Evolutionary conservation across 92 coral and sea anemone species (phyloP).

Genomic region (Porites rus): DNA sequence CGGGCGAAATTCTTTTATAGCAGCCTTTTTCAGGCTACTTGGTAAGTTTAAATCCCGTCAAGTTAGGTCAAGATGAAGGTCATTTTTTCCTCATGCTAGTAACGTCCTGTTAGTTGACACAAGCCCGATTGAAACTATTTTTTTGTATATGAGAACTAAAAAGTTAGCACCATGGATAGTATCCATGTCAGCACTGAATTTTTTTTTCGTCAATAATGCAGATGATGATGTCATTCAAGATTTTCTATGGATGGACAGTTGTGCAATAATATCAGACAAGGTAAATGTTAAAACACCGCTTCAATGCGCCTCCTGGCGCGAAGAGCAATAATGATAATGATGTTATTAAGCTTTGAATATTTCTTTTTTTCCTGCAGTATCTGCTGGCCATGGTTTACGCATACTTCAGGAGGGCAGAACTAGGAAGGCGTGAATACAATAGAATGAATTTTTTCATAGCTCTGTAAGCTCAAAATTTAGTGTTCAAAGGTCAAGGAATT

Average conservation of each 20-base stretch:
- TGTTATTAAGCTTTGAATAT: no score
- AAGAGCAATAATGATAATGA: no score
- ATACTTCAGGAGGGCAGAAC: conserved; percentile 93
- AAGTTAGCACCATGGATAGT: not conserved
- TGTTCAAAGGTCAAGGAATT: not conserved
- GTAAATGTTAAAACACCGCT: conserved; percentile 27
- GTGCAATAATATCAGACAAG: conserved; percentile 96
- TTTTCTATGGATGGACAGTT: conserved; percentile 99
- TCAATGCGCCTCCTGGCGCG: no score
- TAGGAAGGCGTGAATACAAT: conserved; percentile 92
- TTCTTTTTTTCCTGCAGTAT: conserved; percentile 63
- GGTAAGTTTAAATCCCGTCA: conserved; percentile 59
- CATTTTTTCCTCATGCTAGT: not conserved
- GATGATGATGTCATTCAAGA: conserved; percentile 98
- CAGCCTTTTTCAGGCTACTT: conserved; percentile 92
- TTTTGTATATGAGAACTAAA: not conserved
- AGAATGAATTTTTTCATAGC: conserved; percentile 95
- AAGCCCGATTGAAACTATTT: not conserved
- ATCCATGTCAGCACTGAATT: no score
- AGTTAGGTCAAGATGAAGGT: not conserved
- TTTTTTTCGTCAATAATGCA: conserved; percentile 51
- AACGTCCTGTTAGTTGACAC: not conserved
- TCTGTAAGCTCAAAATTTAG: conserved; percentile 77
- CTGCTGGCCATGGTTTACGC: conserved; percentile 98
- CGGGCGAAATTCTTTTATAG: conserved; percentile 91